These are phyloP conservation scores for Agrilus cyanescens DNA, from an alignment of 2,888 invertebrate genomes.

Conservation along the genomic window DNA sequence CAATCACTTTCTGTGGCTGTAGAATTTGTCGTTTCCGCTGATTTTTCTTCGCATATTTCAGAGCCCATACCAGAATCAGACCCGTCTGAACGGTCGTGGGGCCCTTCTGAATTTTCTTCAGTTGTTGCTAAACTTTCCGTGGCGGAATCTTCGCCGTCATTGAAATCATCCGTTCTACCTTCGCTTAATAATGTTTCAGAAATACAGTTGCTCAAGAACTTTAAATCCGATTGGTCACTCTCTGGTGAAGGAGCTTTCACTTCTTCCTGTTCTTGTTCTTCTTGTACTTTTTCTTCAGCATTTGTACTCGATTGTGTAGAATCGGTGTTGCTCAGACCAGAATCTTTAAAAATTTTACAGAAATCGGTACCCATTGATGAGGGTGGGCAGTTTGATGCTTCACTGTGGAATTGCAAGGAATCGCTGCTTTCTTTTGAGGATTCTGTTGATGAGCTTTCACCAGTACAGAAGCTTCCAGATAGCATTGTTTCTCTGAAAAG, in stretches of 20 bases:
- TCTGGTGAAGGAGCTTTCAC: background rate
- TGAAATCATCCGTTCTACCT: conserved; percentile 41
- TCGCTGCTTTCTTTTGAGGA: too few relatives aligned
- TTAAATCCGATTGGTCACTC: background rate
- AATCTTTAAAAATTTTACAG: too few relatives aligned
- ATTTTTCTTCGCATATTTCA: conserved; percentile 53
- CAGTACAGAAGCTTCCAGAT: too few relatives aligned
- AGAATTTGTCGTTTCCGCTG: conserved; percentile 18
- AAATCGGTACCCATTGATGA: too few relatives aligned
- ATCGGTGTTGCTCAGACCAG: background rate
- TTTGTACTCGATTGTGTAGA: background rate
- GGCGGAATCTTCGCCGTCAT: conserved; percentile 51
- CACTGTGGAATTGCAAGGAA: too few relatives aligned
- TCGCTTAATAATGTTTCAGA: conserved; percentile 20
- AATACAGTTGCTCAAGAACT: conserved; percentile 1
- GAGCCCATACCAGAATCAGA: conserved; percentile 76
- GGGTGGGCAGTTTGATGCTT: too few relatives aligned
- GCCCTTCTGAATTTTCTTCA: conserved; percentile 45
- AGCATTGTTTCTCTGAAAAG: too few relatives aligned
- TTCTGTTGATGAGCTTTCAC: too few relatives aligned
- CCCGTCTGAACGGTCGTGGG: conserved; percentile 62
- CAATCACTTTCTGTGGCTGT: conserved; percentile 36
- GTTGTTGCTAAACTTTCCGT: conserved; percentile 48
- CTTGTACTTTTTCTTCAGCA: background rate
- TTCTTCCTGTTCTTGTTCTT: background rate